Percentiles rank a stretch among this genome's conserved stretches.
These are phyloP conservation scores for Anthoscopus minutus DNA, from an alignment of 2,113 vertebrate genomes.

Conservation along the genomic window DNA sequence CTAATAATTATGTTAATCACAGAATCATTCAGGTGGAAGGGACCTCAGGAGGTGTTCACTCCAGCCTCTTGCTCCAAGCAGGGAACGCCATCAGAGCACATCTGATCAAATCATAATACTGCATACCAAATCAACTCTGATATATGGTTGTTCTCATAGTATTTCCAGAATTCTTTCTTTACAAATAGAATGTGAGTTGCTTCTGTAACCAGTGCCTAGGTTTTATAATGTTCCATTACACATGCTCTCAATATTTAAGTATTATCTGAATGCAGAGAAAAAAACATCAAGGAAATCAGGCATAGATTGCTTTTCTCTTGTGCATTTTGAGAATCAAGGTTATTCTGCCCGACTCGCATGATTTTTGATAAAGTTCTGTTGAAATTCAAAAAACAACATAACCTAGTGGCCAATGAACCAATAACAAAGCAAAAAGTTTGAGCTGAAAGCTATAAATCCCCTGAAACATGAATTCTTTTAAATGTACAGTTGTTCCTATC, in stretches of 20 bases:
- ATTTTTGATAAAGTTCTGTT: background rate
- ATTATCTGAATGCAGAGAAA: background rate
- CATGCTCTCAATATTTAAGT: background rate
- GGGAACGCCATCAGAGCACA: background rate
- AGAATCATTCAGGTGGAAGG: background rate
- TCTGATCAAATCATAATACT: background rate
- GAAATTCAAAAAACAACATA: background rate
- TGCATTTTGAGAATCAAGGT: background rate
- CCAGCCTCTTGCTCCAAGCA: background rate
- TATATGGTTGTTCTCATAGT: background rate
- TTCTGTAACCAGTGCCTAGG: background rate
- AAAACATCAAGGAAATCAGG: background rate
- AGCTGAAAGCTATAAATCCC: background rate
- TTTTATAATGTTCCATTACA: background rate
- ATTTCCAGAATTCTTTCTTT: background rate
- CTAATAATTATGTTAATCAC: slow-evolving; percentile 21
- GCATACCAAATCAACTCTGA: slow-evolving; percentile 10
- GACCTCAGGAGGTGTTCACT: background rate
- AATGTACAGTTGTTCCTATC: background rate
- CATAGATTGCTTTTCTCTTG: background rate
- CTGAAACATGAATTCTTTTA: background rate
- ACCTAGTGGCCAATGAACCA: background rate
- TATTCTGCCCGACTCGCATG: background rate
- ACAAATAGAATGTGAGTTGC: background rate
- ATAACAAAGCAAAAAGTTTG: background rate